Evolutionary conservation across 2,797 vertebrate species (phyloP), one percentile per base, ranked within the genome.

Genomic region (Caiman crocodilus): DNA sequence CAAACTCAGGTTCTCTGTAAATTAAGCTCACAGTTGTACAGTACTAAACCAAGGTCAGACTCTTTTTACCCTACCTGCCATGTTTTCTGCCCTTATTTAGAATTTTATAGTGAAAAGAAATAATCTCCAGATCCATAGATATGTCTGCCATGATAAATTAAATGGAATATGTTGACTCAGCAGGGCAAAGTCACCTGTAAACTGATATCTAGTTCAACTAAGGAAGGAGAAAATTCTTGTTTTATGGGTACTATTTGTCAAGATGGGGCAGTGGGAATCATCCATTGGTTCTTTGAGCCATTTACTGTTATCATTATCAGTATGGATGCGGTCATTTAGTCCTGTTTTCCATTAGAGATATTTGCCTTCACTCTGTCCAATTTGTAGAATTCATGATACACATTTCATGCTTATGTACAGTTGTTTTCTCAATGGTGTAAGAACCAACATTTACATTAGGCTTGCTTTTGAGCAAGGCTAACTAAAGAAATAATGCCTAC

Each of bases 111-210:
- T 84, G 81, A 79, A 79, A 67, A 92, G 67, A 76, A 91, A 71
- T 74, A 75, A 69, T 82, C 81, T 77, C 79, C 89, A 89, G 61
- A 91, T 83, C 89, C 65, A 64, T 59, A 93, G 93, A 85, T 93
- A 55, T 71, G 65, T 85, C 80, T 87, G 78, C 84, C 1, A 55
- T 83, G 88, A 90, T 86, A 90, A 59, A 79, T 60, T 55, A 95
- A 92, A 83, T 58, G 57, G 60, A 90, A 90, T 89, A 82, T 95
- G 96, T 84, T 91, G 65, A 58, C 73, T 91, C 82, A 82, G 65
- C 80, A 76, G 69, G 88, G 26, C 91, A 95, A 89, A 91, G 96
- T 90, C 87, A 90, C 79, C 81, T 96, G 78, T 88, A 94, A 92
- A 77, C 84, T 95, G 14, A 71, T 92, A 25, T 42, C 23, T 21